Evolutionary conservation across 1,140 invertebrate species (phyloP).

Genomic region (Ridgeia piscesae): DNA sequence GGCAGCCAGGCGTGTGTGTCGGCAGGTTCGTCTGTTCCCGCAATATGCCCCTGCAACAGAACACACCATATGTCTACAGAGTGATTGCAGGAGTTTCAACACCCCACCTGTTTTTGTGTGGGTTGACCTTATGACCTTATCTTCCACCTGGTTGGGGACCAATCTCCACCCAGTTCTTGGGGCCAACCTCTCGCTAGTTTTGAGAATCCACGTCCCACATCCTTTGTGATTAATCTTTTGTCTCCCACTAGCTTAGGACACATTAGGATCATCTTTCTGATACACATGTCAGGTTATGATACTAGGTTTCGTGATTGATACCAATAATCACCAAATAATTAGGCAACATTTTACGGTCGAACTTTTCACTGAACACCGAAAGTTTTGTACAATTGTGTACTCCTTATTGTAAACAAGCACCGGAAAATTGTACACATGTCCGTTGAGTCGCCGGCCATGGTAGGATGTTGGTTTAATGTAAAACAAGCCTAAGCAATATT

Average conservation of each 20-base stretch:
- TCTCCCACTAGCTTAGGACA: too few species aligned
- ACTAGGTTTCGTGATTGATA: neutral
- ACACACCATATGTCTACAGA: neutral
- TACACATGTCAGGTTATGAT: neutral
- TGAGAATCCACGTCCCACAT: too few species aligned
- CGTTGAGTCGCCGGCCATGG: too few species aligned
- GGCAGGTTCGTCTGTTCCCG: conserved; percentile 30
- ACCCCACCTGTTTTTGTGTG: too few species aligned
- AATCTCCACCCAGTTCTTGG: too few species aligned
- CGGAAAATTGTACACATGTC: neutral
- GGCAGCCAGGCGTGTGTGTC: conserved; percentile 31
- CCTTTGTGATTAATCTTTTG: too few species aligned
- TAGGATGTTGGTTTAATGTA: neutral
- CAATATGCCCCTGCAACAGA: conserved; percentile 30
- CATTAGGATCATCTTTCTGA: too few species aligned
- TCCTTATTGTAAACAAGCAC: neutral
- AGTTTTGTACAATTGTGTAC: neutral
- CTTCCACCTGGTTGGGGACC: too few species aligned
- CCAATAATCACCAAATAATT: neutral
- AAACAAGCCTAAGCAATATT: neutral
- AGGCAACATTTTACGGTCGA: neutral
- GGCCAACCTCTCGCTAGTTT: too few species aligned
- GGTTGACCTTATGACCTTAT: too few species aligned
- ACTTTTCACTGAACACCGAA: neutral
- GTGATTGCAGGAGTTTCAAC: neutral